Percentiles rank a stretch among this genome's conserved stretches.
Conservation (phyloP, 2,888 invertebrate species). For the Dinocampus coccinellae region DNA sequence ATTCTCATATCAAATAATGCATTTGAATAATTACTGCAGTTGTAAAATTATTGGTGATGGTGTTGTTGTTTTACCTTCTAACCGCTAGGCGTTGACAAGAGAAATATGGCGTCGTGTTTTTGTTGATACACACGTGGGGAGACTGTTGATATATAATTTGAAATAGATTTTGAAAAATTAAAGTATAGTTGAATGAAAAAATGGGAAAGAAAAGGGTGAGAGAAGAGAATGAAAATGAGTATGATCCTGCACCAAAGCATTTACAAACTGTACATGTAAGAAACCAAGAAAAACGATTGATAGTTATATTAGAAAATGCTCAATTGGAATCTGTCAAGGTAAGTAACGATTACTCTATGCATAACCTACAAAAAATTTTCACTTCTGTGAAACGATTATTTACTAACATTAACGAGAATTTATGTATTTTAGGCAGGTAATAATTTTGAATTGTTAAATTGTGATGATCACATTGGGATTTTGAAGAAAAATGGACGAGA, state of each 20-base stretch:
- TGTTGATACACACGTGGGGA: neutral
- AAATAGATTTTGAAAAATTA: neutral
- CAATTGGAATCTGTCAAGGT: conserved; percentile 97
- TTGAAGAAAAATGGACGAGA: conserved; percentile 89
- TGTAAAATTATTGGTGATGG: no score
- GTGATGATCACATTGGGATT: conserved; percentile 91
- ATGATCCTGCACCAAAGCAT: conserved; percentile 83
- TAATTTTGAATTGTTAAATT: conserved; percentile 91
- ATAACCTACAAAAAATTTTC: neutral
- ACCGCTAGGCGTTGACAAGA: neutral
- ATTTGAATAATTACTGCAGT: neutral
- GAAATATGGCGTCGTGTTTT: neutral
- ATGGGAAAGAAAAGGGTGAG: conserved; percentile 74
- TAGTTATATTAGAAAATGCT: conserved; percentile 93
- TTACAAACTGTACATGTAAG: conserved; percentile 82
- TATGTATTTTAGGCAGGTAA: conserved; percentile 79
- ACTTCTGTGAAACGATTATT: conserved; percentile 8
- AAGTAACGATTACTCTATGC: conserved; percentile 21
- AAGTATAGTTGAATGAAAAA: conserved; percentile 27
- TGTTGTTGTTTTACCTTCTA: no score
- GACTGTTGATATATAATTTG: no score
- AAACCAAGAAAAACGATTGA: conserved; percentile 90
- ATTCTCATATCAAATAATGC: no score
- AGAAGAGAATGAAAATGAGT: conserved; percentile 76
- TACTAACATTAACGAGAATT: conserved; percentile 3